These are phyloP conservation scores for Ichneumoninae sp. DNA, from an alignment of 2,888 invertebrate species.

Conservation along the genomic window DNA sequence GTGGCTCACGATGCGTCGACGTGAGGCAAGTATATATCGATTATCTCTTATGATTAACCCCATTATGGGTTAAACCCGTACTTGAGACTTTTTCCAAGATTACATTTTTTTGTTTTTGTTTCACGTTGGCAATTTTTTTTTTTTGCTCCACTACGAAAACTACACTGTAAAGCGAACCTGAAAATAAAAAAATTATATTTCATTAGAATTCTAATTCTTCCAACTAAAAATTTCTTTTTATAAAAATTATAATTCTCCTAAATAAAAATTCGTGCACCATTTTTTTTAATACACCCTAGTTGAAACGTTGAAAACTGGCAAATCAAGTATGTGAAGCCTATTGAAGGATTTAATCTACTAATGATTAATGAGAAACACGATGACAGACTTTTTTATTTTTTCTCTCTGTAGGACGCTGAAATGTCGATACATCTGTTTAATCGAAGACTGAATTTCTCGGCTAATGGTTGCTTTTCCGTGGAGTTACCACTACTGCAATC, in stretches of 20 bases:
- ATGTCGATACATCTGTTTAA: slow-evolving; percentile 76
- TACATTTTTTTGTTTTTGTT: neutral
- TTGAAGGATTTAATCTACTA: neutral
- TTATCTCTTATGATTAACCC: neutral
- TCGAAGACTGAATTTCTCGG: slow-evolving; percentile 77
- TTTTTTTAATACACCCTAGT: no score
- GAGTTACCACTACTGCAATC: slow-evolving; percentile 78
- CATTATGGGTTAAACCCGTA: neutral
- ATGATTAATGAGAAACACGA: neutral
- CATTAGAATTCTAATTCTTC: neutral
- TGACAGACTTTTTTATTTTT: neutral
- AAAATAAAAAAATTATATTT: neutral
- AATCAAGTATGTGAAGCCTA: neutral
- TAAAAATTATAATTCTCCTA: no score
- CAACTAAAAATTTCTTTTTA: neutral
- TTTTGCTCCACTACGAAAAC: neutral
- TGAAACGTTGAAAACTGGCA: no score
- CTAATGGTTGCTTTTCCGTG: slow-evolving; percentile 80
- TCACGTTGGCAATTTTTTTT: slow-evolving; percentile 2
- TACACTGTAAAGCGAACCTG: neutral
- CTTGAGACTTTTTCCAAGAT: neutral
- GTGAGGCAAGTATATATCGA: slow-evolving; percentile 54
- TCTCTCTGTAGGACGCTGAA: slow-evolving; percentile 64
- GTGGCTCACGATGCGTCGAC: slow-evolving; percentile 51
- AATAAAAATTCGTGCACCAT: no score